Evolutionary conservation across 2,888 invertebrate genomes (phyloP).

Genomic region (Spodoptera littoralis): DNA sequence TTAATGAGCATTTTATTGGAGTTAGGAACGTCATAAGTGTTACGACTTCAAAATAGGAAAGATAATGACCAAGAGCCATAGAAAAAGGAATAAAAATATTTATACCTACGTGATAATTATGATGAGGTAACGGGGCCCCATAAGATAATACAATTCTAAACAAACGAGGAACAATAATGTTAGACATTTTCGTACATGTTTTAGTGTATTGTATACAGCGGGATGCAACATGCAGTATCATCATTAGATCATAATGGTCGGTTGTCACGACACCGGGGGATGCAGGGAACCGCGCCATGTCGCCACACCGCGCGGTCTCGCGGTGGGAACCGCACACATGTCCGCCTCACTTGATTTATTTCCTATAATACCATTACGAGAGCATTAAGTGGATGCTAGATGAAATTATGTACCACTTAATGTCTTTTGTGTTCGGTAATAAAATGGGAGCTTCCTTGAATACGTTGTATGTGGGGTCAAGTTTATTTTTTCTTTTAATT

Average conservation of each 20-base stretch:
- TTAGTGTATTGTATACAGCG: conserved; percentile 37
- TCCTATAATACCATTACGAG: conserved; percentile 26
- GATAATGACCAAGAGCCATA: no score
- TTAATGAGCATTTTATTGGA: no score
- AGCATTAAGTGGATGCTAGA: conserved; percentile 33
- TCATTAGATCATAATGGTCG: conserved; percentile 55
- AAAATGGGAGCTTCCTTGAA: not conserved
- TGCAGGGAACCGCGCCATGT: conserved; percentile 16
- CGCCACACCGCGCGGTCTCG: conserved; percentile 4
- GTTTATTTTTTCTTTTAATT: not conserved
- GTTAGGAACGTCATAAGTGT: no score
- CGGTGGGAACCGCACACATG: conserved; percentile 52
- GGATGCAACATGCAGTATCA: conserved; percentile 41
- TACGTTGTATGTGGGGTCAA: not conserved
- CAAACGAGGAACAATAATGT: conserved; percentile 19
- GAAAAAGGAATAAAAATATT: no score
- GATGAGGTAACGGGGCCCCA: conserved; percentile 4
- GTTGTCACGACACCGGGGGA: conserved; percentile 53
- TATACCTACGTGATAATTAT: no score
- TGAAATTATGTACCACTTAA: conserved; percentile 30
- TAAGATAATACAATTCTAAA: conserved; percentile 7
- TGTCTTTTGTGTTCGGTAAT: conserved; percentile 1
- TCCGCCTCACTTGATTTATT: conserved; percentile 46
- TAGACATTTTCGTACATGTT: conserved; percentile 28
- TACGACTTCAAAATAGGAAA: no score